Percentiles rank a stretch among this genome's conserved stretches.
Conservation (phyloP, 2,113 vertebrate species). For the Scomber colias region DNA sequence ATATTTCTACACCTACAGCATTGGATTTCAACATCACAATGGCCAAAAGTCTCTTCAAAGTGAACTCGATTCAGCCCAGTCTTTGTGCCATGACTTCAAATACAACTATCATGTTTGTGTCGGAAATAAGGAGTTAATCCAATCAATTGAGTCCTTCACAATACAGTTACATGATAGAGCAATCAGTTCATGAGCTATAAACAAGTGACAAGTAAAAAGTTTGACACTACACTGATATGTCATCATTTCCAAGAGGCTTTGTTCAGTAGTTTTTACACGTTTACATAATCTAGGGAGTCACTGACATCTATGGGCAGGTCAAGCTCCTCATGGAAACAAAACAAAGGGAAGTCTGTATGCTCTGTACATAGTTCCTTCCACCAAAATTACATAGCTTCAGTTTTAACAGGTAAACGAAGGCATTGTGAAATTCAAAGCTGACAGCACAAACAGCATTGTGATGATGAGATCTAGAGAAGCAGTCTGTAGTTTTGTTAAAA, state of each 20-base stretch:
- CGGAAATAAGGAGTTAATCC: slow-evolving; percentile 23
- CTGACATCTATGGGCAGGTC: background rate
- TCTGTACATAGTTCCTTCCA: background rate
- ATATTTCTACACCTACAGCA: slow-evolving; percentile 14
- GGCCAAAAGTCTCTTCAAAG: slow-evolving; percentile 15
- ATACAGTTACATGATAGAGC: slow-evolving; percentile 12
- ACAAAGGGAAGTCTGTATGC: slow-evolving; percentile 23
- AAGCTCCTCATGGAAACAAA: background rate
- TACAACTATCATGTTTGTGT: background rate
- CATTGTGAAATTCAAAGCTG: slow-evolving; percentile 49
- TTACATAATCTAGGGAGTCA: background rate
- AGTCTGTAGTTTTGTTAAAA: slow-evolving; percentile 23
- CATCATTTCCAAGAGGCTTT: background rate
- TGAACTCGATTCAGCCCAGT: slow-evolving; percentile 27
- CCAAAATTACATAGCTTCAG: background rate
- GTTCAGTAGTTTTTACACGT: slow-evolving; percentile 27
- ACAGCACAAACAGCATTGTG: background rate
- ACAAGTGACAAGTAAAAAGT: slow-evolving; percentile 1
- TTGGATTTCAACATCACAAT: slow-evolving; percentile 45
- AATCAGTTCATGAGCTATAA: background rate
- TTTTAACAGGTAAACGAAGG: slow-evolving; percentile 23
- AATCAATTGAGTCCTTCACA: slow-evolving; percentile 4
- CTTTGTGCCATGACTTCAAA: slow-evolving; percentile 26
- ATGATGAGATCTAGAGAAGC: slow-evolving; percentile 12
- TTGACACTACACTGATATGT: slow-evolving; percentile 2